A percentile compares a stretch with the other conserved stretches of the same genome.
Evolutionary conservation across 1,140 invertebrate genomes (phyloP).

Genomic region (Nephotettix cincticeps): DNA sequence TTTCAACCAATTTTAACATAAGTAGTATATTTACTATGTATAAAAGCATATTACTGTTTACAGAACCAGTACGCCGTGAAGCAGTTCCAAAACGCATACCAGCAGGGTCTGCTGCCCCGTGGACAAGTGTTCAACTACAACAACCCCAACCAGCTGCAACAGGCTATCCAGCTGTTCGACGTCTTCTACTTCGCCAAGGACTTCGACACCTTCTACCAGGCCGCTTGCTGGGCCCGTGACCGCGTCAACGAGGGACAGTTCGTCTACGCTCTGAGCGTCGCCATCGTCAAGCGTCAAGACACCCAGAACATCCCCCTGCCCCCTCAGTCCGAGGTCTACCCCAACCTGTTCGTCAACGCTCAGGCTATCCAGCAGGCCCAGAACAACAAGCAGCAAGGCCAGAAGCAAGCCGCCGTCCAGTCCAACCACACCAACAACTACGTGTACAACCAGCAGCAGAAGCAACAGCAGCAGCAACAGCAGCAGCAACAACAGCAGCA

Average conservation of each 20-base stretch:
- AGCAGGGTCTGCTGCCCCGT: slow-evolving; percentile 55
- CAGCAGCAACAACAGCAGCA: background rate
- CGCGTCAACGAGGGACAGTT: slow-evolving; percentile 64
- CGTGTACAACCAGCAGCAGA: background rate
- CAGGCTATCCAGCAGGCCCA: slow-evolving; percentile 6
- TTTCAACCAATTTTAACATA: too few species aligned
- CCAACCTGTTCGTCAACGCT: slow-evolving; percentile 57
- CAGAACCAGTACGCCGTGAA: slow-evolving; percentile 58
- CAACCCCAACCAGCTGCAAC: slow-evolving; percentile 59
- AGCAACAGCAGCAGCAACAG: slow-evolving; percentile 1
- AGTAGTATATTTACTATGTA: too few species aligned
- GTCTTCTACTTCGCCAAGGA: slow-evolving; percentile 65
- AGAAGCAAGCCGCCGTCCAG: background rate
- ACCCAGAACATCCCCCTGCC: slow-evolving; percentile 60
- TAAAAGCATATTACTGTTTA: background rate
- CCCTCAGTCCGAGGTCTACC: slow-evolving; percentile 65
- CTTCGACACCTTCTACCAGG: slow-evolving; percentile 47
- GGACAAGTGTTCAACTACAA: slow-evolving; percentile 62
- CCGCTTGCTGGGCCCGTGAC: slow-evolving; percentile 61
- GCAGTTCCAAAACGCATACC: slow-evolving; percentile 56
- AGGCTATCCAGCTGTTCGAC: slow-evolving; percentile 63
- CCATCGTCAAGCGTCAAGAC: slow-evolving; percentile 60
- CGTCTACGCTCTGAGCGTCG: slow-evolving; percentile 60
- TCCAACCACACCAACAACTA: slow-evolving; percentile 16
- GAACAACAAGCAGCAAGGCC: slow-evolving; percentile 12